phyloP scores from a whole-genome alignment of 2,113 vertebrate genomes.

The Brachirus orientalis region DNA sequence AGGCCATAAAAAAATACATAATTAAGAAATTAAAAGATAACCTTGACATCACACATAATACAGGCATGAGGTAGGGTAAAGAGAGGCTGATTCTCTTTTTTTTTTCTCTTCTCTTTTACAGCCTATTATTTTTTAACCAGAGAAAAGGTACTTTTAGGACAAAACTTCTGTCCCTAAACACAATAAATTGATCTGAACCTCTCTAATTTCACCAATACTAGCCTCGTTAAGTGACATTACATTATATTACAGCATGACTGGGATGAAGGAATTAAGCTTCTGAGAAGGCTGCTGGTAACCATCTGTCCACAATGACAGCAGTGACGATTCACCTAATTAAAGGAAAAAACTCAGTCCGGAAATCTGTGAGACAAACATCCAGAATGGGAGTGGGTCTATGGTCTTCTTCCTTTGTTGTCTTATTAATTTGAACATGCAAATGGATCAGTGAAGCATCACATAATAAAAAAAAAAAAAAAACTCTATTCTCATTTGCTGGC shows the following conservation, averaged over 20 bases:
- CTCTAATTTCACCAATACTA: constrained; percentile 25
- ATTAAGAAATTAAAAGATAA: too few species aligned
- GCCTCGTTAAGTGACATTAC: constrained; percentile 25
- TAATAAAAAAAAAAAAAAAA: constrained; percentile 22
- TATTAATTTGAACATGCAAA: constrained; percentile 43
- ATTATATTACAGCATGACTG: constrained; percentile 46
- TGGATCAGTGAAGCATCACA: constrained; percentile 2
- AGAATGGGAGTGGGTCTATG: background rate
- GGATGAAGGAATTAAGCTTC: constrained; percentile 43
- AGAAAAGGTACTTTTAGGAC: too few species aligned
- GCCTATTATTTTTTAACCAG: too few species aligned
- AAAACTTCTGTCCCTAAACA: background rate
- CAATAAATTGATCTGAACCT: background rate
- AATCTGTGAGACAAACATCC: too few species aligned
- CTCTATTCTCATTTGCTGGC: constrained; percentile 15
- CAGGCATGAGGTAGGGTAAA: background rate
- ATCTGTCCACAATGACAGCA: constrained; percentile 28
- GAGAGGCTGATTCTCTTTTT: too few species aligned
- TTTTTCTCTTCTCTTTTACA: too few species aligned
- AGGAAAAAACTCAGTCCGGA: background rate
- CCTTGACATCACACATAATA: too few species aligned
- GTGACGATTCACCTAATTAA: constrained; percentile 36
- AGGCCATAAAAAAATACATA: background rate
- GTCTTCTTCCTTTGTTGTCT: constrained; percentile 22
- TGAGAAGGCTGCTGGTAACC: constrained; percentile 3